These are phyloP conservation scores for Paracentrotus lividus DNA, from an alignment of 53 echinoderm and acorn worm species.

Conservation along the genomic window DNA sequence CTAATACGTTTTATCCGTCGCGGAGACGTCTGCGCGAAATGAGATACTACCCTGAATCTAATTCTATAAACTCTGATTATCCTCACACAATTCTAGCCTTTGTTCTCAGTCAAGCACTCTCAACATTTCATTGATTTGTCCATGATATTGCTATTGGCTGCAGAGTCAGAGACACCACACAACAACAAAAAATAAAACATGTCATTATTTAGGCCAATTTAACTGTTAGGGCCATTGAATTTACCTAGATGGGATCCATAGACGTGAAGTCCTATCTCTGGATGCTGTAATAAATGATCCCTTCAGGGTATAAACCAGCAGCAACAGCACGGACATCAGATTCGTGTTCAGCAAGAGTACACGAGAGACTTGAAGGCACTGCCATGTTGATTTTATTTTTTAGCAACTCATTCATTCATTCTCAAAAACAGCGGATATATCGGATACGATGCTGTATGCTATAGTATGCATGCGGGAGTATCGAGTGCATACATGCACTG, in stretches of 20 bases:
- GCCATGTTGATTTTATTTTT: slow-evolving; percentile 50
- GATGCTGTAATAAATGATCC: slow-evolving; percentile 90
- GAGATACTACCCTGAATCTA: no score
- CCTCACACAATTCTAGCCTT: no score
- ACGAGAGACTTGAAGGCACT: slow-evolving; percentile 81
- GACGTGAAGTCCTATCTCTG: slow-evolving; percentile 89
- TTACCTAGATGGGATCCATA: slow-evolving; percentile 89
- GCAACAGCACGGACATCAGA: slow-evolving; percentile 92
- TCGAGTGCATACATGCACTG: background rate
- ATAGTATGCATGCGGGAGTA: background rate
- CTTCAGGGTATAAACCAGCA: slow-evolving; percentile 80
- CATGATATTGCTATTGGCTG: no score
- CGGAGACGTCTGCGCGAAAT: no score
- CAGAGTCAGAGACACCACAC: no score
- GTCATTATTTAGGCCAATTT: no score
- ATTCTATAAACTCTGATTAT: no score
- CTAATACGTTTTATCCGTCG: no score
- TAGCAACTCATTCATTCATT: slow-evolving; percentile 42
- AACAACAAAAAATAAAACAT: no score
- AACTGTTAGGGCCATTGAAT: background rate
- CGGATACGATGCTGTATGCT: background rate
- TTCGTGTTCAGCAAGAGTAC: slow-evolving; percentile 91
- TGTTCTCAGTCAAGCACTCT: no score
- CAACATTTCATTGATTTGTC: no score
- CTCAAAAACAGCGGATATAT: background rate